Conservation (phyloP, 1,140 invertebrate genomes). For the Antheraea mylitta region DNA sequence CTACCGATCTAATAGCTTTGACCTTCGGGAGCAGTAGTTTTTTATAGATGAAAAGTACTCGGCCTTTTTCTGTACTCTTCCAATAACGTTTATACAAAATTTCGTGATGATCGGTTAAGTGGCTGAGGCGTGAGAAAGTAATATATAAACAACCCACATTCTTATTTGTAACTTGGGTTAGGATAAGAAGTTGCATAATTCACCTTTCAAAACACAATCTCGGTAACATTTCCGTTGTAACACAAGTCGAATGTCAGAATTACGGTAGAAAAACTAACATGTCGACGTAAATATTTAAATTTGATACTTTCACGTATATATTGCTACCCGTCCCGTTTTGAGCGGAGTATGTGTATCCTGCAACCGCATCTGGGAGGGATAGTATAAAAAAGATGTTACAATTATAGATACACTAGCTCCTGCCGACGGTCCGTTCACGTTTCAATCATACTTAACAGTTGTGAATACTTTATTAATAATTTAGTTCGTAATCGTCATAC, state of each 20-base stretch:
- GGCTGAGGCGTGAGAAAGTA: no score
- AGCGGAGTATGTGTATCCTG: constrained; percentile 67
- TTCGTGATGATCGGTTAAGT: no score
- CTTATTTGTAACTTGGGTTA: no score
- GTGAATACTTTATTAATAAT: no score
- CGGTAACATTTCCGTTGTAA: not conserved
- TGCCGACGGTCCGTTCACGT: not conserved
- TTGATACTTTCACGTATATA: constrained; percentile 61
- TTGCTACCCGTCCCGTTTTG: constrained; percentile 54
- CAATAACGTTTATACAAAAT: no score
- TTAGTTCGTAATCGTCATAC: no score
- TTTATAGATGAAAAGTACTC: no score
- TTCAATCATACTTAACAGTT: not conserved
- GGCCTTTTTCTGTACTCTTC: no score
- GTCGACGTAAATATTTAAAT: constrained; percentile 38
- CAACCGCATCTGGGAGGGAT: constrained; percentile 53
- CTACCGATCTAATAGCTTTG: no score
- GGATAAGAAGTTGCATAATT: not conserved
- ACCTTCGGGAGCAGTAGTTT: no score
- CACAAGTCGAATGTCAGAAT: constrained; percentile 6
- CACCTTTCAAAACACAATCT: constrained; percentile 2
- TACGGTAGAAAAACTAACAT: constrained; percentile 21
- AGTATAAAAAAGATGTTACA: constrained; percentile 42
- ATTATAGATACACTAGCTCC: constrained; percentile 30
- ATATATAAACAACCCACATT: no score